Evolutionary conservation across 1,140 invertebrate species (phyloP), one percentile per base, ranked within the genome.

Genomic region (Trinorchestia longiramus): DNA sequence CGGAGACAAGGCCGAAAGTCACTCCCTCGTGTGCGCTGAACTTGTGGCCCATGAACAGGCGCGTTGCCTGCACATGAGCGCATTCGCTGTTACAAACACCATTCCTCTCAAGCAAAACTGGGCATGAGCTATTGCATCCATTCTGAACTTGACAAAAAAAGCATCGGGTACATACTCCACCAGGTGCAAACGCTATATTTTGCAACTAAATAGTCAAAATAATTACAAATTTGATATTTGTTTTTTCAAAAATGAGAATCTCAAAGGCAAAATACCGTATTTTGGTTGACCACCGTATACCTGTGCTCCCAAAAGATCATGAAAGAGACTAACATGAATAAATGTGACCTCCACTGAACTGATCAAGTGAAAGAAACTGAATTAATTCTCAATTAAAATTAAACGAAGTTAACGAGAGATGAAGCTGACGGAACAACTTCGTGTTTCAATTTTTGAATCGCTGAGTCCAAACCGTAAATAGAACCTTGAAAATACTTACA

Each of bases 21-120:
- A 98, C 97, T 40, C 98, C 98, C 97, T 98, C 98, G 77, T 97
- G 97, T 0, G 98, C 98, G 11, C 98, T 98, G 96, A 99, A 97
- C 95, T 97, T 98, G 95, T 98, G 98, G 41, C 98, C 98, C 44
- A 98, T 98, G 97, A 98, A 98, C 19, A 98, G 97, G 97, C 96
- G 92, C 42, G 95, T 96, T 6, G 96, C 96, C 96, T 96, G 96
- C 36, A 96, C 88, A 23, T 28, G 95, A 53, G 28, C 15, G 62
- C 62, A 77, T 77, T 36, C 28, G 62, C 62, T 11, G 11, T 36
- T 77, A 36, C 15, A 77, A 11, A 3, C 62, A 28, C 28, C 62
- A 77, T 77, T 15, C 11, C 28, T 19, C 36, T 28, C 62, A 23
- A 77, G 28, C 15, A 53, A 53, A 53, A 53, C 47, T 11, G 47